A percentile compares a stretch with the other conserved stretches of the same genome.
These are phyloP conservation scores for Aurelia aurita DNA, from an alignment of 30 jellyfish, hydroid and myxozoan species.

Conservation along the genomic window DNA sequence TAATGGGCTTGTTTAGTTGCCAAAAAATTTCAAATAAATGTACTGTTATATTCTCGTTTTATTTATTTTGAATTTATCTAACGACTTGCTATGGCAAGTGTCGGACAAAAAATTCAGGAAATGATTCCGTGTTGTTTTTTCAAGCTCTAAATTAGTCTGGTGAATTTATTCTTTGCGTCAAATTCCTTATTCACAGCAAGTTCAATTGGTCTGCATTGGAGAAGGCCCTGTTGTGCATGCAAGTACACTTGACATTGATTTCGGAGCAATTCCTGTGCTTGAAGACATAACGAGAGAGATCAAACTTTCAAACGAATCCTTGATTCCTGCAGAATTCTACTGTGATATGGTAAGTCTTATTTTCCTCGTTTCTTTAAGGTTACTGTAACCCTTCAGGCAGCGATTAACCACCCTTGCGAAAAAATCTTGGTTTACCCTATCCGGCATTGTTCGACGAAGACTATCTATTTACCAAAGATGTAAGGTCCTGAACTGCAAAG, in stretches of 20 bases:
- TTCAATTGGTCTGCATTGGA: constrained; percentile 84
- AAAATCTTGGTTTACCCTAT: too few relatives aligned
- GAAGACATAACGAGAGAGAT: constrained; percentile 53
- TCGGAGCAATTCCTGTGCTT: constrained; percentile 88
- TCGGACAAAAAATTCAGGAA: neutral
- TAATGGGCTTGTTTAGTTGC: too few relatives aligned
- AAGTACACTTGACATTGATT: constrained; percentile 70
- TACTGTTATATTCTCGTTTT: too few relatives aligned
- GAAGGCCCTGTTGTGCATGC: constrained; percentile 99
- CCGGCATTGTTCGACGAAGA: too few relatives aligned
- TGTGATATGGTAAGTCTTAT: constrained; percentile 82
- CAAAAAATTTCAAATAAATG: too few relatives aligned
- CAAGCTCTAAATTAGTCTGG: neutral
- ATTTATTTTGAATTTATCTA: too few relatives aligned
- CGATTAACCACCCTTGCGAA: too few relatives aligned
- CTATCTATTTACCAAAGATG: too few relatives aligned
- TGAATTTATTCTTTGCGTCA: neutral
- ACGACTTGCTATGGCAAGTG: neutral
- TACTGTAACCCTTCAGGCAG: too few relatives aligned
- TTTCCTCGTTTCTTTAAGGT: too few relatives aligned
- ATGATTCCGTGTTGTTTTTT: too few relatives aligned
- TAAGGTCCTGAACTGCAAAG: too few relatives aligned
- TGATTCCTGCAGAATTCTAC: constrained; percentile 87
- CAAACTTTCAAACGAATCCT: constrained; percentile 84
- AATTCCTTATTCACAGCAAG: constrained; percentile 60